Conservation (phyloP, 2,113 vertebrate genomes). For the Gymnogyps californianus region DNA sequence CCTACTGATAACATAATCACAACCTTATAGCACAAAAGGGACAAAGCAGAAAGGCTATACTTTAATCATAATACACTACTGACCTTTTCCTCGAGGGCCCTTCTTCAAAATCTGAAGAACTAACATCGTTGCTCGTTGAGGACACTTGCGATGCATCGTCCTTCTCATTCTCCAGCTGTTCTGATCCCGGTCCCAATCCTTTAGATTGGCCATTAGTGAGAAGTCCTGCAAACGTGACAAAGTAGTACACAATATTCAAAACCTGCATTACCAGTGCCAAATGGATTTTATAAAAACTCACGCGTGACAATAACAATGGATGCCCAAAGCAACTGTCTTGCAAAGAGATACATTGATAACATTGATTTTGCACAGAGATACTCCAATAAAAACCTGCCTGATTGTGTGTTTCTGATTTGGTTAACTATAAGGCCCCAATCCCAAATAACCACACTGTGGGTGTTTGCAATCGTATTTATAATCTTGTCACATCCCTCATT, state of each 20-base stretch:
- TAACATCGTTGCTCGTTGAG: conserved; percentile 87
- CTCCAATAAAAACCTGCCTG: neutral
- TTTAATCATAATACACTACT: conserved; percentile 46
- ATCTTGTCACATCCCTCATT: neutral
- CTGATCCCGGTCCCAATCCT: conserved; percentile 86
- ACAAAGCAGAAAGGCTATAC: neutral
- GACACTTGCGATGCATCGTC: conserved; percentile 86
- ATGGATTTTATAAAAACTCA: neutral
- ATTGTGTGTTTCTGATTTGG: neutral
- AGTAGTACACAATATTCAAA: conserved; percentile 47
- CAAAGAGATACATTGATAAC: neutral
- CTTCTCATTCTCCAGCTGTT: conserved; percentile 87
- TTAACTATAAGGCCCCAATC: neutral
- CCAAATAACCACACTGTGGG: neutral
- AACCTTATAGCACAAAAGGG: neutral
- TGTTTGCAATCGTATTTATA: neutral
- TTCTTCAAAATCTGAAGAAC: conserved; percentile 90
- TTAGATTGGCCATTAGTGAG: conserved; percentile 90
- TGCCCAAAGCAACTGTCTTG: neutral
- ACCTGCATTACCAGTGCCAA: neutral
- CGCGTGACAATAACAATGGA: rapidly evolving
- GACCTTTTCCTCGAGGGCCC: conserved; percentile 94
- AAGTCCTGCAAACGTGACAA: conserved; percentile 80
- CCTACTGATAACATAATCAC: neutral
- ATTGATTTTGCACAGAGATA: neutral